Base-by-base conservation (phyloP, 37 sponge, comb jelly and placozoan genomes). In the Ianthella basta region DNA sequence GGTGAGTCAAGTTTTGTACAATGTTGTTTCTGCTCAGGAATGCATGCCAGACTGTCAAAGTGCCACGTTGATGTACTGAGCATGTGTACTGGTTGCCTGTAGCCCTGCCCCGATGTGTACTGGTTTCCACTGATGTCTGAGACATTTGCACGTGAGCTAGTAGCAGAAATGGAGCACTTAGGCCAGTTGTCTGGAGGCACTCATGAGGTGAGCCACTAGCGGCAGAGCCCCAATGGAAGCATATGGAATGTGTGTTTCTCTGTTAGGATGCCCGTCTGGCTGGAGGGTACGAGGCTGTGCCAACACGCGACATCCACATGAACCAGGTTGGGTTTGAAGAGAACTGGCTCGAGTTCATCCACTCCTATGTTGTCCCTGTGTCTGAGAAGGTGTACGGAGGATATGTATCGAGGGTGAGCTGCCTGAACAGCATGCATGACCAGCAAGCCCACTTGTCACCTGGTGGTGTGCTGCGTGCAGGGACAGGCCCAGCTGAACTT, bases 241-340 rank as follows among this genome's bases (percentile, higher is more conserved):
- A 10, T 8, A 60, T 34, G 0, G 39, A n/a, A n/a, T n/a, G n/a
- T n/a, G n/a, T n/a, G n/a, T n/a, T n/a, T n/a, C n/a, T n/a, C n/a
- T n/a, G n/a, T n/a, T 59, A 93, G n/a, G 99, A 98, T 72, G 18
- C 59, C 25, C 66, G 99, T 36, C 60, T 98, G 18, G 65, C 83
- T 24, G 99, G 99, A 25, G 99, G 99, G 21, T 98, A 98, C 72
- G 99, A 98, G 88, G 96, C 96, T 88, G 99, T 98, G 3, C 99
- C 99, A 34, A 98, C 99, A 30, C 83, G 82, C 36, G 99, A 98
- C 74, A 96, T 98, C 18, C 99, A 98, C 80, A 93, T 96, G 93
- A 98, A 89, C 30, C 99, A 98, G 90, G 56, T 97, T 82, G 89
- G 82, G 0, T 95, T 92, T 83, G 93, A 98, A 84, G 57, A 84